A percentile compares a stretch with the other conserved stretches of the same genome.
Evolutionary conservation across 2,797 vertebrate genomes (phyloP).

Genomic region (Artibeus jamaicensis): DNA sequence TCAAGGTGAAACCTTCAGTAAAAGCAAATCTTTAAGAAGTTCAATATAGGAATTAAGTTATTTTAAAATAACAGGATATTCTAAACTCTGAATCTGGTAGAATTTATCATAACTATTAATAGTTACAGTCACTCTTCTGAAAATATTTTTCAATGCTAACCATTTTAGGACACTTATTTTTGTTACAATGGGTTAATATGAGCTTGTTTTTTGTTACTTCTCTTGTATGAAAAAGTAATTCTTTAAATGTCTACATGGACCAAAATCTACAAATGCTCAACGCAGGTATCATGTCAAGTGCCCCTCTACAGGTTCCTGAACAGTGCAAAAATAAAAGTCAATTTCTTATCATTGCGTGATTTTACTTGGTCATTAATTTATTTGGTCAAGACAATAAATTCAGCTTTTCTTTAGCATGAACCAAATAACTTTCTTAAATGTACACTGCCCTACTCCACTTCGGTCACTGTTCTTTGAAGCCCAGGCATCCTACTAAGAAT

Average conservation of each 20-base stretch:
- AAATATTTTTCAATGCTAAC: neutral
- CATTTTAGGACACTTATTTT: slow-evolving; percentile 5
- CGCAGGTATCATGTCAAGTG: neutral
- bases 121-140: neutral
- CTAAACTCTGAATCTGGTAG: neutral
- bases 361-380: slow-evolving; percentile 43
- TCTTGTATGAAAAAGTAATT: slow-evolving; percentile 7
- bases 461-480: slow-evolving; percentile 49
- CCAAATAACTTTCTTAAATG: slow-evolving; percentile 51
- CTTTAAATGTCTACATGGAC: neutral
- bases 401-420: slow-evolving; percentile 26
- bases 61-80: slow-evolving; percentile 22
- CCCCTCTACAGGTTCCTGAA: neutral
- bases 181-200: neutral
- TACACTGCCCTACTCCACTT: slow-evolving; percentile 34
- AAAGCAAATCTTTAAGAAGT: slow-evolving; percentile 30
- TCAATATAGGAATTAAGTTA: neutral
- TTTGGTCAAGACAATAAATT: slow-evolving; percentile 27
- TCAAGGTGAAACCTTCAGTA: neutral
- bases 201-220: neutral
- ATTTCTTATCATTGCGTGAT: neutral
- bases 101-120: neutral
- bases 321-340: neutral
- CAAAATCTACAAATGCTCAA: slow-evolving; percentile 38
- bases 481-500: slow-evolving; percentile 28